Conservation (phyloP, 2,888 invertebrate genomes). For the Drosophila eohydei region DNA sequence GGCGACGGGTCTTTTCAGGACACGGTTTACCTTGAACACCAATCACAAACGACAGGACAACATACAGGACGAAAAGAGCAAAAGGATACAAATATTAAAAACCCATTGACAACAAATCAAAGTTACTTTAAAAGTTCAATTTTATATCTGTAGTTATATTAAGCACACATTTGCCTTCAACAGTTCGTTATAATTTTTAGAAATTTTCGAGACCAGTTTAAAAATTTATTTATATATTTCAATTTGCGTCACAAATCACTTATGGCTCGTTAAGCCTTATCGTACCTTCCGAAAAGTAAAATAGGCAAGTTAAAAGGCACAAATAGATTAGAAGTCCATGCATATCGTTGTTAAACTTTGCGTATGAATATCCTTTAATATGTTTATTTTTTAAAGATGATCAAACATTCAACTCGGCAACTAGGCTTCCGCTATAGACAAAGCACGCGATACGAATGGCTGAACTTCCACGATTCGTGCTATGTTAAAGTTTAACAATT, state of each 20-base stretch:
- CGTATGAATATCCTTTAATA: conserved; percentile 35
- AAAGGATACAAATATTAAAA: neutral
- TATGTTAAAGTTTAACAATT: conserved; percentile 74
- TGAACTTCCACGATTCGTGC: conserved; percentile 48
- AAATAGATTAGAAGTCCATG: conserved; percentile 59
- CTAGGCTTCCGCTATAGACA: conserved; percentile 60
- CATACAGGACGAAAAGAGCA: neutral
- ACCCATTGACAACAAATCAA: neutral
- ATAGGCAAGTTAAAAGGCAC: conserved; percentile 72
- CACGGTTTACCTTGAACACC: conserved; percentile 82
- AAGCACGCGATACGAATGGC: conserved; percentile 72
- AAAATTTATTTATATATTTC: neutral
- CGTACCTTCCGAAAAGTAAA: conserved; percentile 84
- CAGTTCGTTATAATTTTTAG: neutral
- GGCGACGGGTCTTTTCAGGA: conserved; percentile 82
- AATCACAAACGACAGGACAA: neutral
- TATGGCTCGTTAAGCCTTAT: neutral
- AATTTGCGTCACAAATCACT: neutral
- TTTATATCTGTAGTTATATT: neutral
- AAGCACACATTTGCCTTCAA: neutral
- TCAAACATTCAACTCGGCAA: conserved; percentile 31
- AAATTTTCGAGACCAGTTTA: too few species aligned
- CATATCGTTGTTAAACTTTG: conserved; percentile 45
- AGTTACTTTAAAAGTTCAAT: neutral
- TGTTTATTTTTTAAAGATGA: conserved; percentile 29